Evolutionary conservation across 53 echinoderm and acorn worm species (phyloP), one percentile per base, ranked within the genome.

Genomic region (Paracentrotus lividus): DNA sequence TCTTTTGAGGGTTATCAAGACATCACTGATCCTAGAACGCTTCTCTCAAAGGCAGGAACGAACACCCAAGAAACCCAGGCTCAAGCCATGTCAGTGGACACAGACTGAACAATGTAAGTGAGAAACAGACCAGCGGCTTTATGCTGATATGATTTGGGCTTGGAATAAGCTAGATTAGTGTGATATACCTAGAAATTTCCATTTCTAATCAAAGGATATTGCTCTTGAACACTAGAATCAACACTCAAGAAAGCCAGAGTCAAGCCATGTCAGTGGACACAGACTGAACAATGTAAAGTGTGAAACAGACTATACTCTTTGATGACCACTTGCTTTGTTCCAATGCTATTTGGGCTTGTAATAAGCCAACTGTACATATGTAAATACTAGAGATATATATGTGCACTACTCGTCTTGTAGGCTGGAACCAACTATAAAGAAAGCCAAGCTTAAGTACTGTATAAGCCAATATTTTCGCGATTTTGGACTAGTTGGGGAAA

Each of bases 1-100:
- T 94, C 94, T 1, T 94, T 94, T 88, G 75, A 58, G 13, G 94
- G 94, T 32, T 94, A 78, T 59, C 77, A 92, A 61, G 81, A 58
- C 59, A 92, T 92, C 38, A 57, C 57, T 23, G 92, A 92, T 54
- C 81, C 92, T 5, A 81, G 60, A 59, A 78, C 7, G 10, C 26
- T 92, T 21, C 21, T 92, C n/a, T 21, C 44, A 8, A 78, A 78
- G 59, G 92, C 92, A 18, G 92, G 92, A 42, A 57, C 57, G 10
- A 92, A 72, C 40, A 21, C 38, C 18, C 72, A 67, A 67, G 72
- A 72, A 72, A 38, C 36, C 40, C 72, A 36, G 6, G 72, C 36
- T 40, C 20, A 40, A 72, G 40, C 40, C 2, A 2, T 5, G 0
- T 21, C 18, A 32, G 20, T 72, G 40, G 8, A 36, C 3, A 20